A percentile compares a stretch with the other conserved stretches of the same genome.
Evolutionary conservation across 2,888 invertebrate genomes (phyloP).

Genomic region (Catocala nupta): DNA sequence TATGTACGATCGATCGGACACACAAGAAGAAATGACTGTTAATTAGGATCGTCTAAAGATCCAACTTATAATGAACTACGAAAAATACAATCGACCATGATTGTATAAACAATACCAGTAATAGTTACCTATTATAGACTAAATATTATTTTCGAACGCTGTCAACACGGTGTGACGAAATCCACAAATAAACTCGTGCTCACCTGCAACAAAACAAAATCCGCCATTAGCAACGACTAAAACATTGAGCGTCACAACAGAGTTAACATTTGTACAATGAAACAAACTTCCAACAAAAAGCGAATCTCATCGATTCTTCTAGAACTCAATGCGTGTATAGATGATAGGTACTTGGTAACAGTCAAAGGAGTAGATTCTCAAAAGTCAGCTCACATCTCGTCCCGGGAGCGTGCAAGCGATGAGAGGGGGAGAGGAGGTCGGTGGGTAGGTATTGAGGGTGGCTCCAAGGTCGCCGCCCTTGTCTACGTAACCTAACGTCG

Average conservation of each 20-base stretch:
- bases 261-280: constrained; percentile 18
- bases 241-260: constrained; percentile 27
- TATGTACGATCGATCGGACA: too few species aligned
- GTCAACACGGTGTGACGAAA: constrained; percentile 16
- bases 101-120: too few species aligned
- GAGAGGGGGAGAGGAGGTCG: constrained; percentile 28
- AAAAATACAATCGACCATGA: too few species aligned
- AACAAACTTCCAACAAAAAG: constrained; percentile 21
- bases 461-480: constrained; percentile 83
- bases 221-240: constrained; percentile 13
- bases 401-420: constrained; percentile 54
- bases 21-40: too few species aligned
- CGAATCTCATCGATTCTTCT: constrained; percentile 43
- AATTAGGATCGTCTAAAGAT: too few species aligned
- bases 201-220: constrained; percentile 59
- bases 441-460: constrained; percentile 43
- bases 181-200: constrained; percentile 33
- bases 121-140: background rate
- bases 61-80: too few species aligned
- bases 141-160: background rate
- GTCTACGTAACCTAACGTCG: constrained; percentile 78
- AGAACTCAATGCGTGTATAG: constrained; percentile 41
- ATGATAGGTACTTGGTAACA: constrained; percentile 58
- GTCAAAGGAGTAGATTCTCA: constrained; percentile 72
- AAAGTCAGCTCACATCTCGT: constrained; percentile 79